Base-by-base conservation (phyloP, 2,888 invertebrate species). In the Anorthoa munda region DNA sequence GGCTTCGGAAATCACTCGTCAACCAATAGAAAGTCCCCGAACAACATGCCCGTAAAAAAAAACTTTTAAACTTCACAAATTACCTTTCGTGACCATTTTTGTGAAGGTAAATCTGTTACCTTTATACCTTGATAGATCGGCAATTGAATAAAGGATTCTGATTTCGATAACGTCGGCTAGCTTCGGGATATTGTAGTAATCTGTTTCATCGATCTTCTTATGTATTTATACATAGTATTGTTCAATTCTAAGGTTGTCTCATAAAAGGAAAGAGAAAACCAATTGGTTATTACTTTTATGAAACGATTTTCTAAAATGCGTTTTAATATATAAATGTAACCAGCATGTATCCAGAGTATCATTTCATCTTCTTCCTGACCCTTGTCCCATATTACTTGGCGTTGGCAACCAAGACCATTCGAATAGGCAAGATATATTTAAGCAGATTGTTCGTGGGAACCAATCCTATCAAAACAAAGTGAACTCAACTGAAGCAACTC, bases 101-200 rank as follows among this genome's bases (percentile, higher is more conserved):
- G 23, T 39, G 15, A 53, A 67, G 31, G 71, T 71, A 68, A 79
- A 74, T 76, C 56, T 68, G 82, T 75, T 79, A 2, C 69, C 63
- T 66, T 72, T 51, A 51, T 84, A 74, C 48, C 12, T 51, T 59
- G 69, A 81, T 72, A 64, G 73, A 72, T 64, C 85, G 83, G 80
- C 83, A 80, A 84, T 85, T 85, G 67, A 84, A 85, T 80, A 75
- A 85, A 75, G 83, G 77, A 31, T 79, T 83, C 61, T 66, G 70
- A 75, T 79, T 75, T 48, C 60, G 72, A 77, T 74, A 72, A 55
- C 50, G 31, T 45, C 50, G 53, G 50, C 13, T 64, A 68, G 23
- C 55, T 48, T 82, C 4, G 31, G 66, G 21, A 46, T 65, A 53
- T 26, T 70, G 13, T 61, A 75, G 18, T 68, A 79, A 75, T 71